Evolutionary conservation across 2,888 invertebrate genomes (phyloP).

Genomic region (Laothoe populi): DNA sequence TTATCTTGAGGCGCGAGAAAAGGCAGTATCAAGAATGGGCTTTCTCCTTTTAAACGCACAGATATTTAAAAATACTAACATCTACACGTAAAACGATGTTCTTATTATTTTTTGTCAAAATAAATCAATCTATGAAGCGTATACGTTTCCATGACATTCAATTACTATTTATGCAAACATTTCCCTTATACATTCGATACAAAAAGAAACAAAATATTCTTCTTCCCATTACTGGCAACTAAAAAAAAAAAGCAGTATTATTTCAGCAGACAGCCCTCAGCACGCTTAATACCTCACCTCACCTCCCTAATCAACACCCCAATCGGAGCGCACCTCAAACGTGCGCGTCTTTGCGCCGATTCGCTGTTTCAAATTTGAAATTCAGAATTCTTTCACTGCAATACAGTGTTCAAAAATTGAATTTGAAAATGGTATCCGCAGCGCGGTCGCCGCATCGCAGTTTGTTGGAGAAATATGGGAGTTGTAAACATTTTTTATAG

Average conservation of each 20-base stretch:
- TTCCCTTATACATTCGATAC: background rate
- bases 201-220: background rate
- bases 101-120: too few relatives aligned
- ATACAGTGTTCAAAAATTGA: constrained; percentile 37
- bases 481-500: background rate
- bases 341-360: constrained; percentile 39
- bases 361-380: constrained; percentile 47
- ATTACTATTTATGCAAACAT: background rate
- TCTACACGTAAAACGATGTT: too few relatives aligned
- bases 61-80: too few relatives aligned
- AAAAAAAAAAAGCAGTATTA: constrained; percentile 2
- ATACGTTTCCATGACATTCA: too few relatives aligned
- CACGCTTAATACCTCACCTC: constrained; percentile 50
- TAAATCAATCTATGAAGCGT: too few relatives aligned
- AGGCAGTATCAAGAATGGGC: too few relatives aligned
- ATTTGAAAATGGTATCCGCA: constrained; percentile 35
- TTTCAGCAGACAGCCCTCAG: constrained; percentile 45
- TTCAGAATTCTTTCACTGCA: constrained; percentile 40
- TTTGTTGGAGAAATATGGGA: constrained; percentile 18
- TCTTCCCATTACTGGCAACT: background rate
- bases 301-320: constrained; percentile 58
- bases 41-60: too few relatives aligned
- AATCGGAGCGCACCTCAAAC: constrained; percentile 39
- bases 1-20: too few relatives aligned
- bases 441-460: constrained; percentile 25